Conservation (phyloP, 2,113 vertebrate species). For the Bubo blakistoni region DNA sequence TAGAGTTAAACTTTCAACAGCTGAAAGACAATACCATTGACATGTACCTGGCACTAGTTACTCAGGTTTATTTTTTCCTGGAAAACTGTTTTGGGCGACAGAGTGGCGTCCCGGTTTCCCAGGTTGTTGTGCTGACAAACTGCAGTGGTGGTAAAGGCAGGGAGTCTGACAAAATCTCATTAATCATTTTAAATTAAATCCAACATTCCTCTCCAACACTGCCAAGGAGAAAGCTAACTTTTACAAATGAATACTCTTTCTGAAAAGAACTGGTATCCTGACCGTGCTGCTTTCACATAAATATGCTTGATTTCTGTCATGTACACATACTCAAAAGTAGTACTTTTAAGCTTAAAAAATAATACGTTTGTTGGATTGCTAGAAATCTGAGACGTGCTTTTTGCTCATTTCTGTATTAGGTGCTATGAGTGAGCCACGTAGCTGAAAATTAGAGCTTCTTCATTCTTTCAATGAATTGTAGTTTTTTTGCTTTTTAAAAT, state of each 20-base stretch:
- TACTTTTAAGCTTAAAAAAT: slow-evolving; percentile 50
- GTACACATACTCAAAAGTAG: neutral
- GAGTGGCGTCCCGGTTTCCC: slow-evolving; percentile 79
- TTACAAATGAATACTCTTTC: slow-evolving; percentile 73
- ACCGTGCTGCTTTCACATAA: slow-evolving; percentile 52
- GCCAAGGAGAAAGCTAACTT: slow-evolving; percentile 72
- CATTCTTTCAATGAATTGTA: neutral
- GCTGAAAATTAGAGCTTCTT: neutral
- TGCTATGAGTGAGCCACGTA: neutral
- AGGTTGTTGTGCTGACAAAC: slow-evolving; percentile 85
- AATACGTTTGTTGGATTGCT: neutral
- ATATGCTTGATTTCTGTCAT: neutral
- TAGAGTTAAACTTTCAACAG: slow-evolving; percentile 74
- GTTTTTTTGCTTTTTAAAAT: neutral
- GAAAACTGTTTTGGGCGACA: slow-evolving; percentile 78
- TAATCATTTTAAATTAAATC: slow-evolving; percentile 91
- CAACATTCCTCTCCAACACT: slow-evolving; percentile 74
- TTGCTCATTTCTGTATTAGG: neutral
- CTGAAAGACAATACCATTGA: slow-evolving; percentile 71
- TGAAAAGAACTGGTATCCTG: slow-evolving; percentile 58
- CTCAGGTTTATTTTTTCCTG: slow-evolving; percentile 74
- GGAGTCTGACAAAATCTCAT: slow-evolving; percentile 85
- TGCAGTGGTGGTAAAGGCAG: slow-evolving; percentile 80
- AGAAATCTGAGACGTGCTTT: neutral
- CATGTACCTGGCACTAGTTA: slow-evolving; percentile 73